Evolutionary conservation across 2,113 vertebrate genomes (phyloP).

Genomic region (Phalacrocorax pelagicus): DNA sequence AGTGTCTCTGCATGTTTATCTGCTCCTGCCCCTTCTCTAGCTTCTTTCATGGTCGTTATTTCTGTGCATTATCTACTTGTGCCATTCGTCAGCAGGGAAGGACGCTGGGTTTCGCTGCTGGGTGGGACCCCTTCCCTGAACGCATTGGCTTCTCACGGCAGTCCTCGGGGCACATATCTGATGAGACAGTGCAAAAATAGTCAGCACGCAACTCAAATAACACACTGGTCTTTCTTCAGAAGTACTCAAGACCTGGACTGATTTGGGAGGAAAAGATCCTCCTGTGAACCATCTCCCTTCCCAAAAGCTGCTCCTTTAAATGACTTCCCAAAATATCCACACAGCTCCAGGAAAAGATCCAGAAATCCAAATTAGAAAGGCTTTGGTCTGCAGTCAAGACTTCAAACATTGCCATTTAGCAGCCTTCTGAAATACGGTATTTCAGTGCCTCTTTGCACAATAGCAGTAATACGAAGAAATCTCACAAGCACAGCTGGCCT

Average conservation of each 20-base stretch:
- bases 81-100: neutral
- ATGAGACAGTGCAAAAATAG: neutral
- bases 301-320: neutral
- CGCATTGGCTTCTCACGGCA: neutral
- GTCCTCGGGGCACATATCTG: fast-evolving
- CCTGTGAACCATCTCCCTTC: neutral
- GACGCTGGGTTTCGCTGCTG: neutral
- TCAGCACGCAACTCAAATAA: neutral
- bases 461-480: neutral
- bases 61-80: neutral
- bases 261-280: neutral
- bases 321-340: neutral
- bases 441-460: neutral
- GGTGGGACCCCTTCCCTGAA: neutral
- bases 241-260: neutral
- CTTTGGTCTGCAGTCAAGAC: neutral
- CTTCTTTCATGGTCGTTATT: neutral
- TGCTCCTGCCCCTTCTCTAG: neutral
- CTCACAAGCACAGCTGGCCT: conserved; percentile 4
- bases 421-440: neutral
- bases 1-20: neutral
- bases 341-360: neutral
- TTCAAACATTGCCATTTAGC: neutral
- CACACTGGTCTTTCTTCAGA: neutral
- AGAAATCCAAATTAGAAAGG: neutral